phyloP scores from a whole-genome alignment of 2,113 vertebrate genomes.

The Myiagra hebetior region DNA sequence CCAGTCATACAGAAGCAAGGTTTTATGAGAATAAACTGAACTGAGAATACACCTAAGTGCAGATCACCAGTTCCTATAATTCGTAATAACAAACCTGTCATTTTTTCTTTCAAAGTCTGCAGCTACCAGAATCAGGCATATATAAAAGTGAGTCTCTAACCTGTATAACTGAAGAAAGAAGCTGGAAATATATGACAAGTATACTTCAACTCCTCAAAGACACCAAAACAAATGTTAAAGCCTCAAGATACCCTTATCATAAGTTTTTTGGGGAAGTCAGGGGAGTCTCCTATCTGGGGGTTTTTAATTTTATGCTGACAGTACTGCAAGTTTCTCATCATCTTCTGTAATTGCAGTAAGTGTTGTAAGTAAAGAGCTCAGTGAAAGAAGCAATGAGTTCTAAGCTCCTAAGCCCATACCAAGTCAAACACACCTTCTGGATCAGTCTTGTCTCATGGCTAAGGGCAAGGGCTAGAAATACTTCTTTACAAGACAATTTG shows the following conservation, averaged over 20 bases:
- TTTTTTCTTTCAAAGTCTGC: not conserved
- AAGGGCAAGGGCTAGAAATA: not conserved
- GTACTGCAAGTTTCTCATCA: not conserved
- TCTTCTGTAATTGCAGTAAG: not conserved
- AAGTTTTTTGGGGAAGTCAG: not conserved
- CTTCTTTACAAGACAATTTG: not conserved
- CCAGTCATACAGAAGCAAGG: not conserved
- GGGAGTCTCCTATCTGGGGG: fast-evolving
- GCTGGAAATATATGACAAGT: not conserved
- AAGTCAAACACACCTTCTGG: not conserved
- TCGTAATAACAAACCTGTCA: not conserved
- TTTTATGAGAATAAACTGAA: constrained; percentile 1
- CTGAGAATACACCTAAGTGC: not conserved
- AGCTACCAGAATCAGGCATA: not conserved
- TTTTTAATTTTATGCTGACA: not conserved
- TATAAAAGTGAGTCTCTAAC: not conserved
- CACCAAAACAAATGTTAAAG: not conserved
- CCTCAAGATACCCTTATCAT: not conserved
- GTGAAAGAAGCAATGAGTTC: not conserved
- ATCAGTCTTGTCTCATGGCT: not conserved
- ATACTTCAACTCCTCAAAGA: not conserved
- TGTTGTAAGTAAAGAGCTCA: not conserved
- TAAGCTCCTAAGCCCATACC: not conserved
- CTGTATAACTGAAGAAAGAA: not conserved
- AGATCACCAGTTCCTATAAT: not conserved